Base-by-base conservation (phyloP, 1,140 invertebrate genomes). In the Tetragonula clypearis region DNA sequence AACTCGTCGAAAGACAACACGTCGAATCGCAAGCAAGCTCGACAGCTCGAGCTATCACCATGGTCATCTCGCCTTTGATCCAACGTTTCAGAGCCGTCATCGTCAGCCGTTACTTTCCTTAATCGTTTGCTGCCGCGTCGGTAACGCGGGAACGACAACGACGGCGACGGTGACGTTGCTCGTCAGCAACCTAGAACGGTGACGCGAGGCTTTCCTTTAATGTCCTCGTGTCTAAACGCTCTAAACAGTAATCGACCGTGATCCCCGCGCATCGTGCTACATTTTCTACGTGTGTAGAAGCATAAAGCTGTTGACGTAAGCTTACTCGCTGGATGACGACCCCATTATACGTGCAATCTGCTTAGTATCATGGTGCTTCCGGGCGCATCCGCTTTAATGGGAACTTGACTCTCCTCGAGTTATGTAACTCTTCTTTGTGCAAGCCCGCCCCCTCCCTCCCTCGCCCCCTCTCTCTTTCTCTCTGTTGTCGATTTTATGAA, bases 281-380 rank as follows among this genome's bases (percentile, higher is more conserved):
- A 90, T 90, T 74, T 74, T 82, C 85, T 68, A 81, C 56, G 74
- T 23, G 75, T 82, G 66, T 72, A 84, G 41, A 82, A 77, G 88
- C 55, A 58, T 82, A 86, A 87, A 82, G 84, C 86, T 83, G 89
- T 90, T 90, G 89, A 90, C 88, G 81, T 77, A 84, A 90, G 83
- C 88, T 87, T n/a, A 80, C 78, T 87, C 82, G 68, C 55, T 66
- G 77, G 78, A 86, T 83, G 83, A 86, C 88, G 87, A 87, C 80
- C 86, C 86, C 74, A 87, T 90, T 90, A 87, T 90, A 90, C 86
- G 88, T 84, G 88, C 88, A 87, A 90, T 90, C 89, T 90, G 82
- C 79, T 90, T 90, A 90, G 72, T 82, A 90, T 90, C 86, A 80
- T 74, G 72, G 41, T 41, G 71, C 82, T 87, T 41, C 56, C 17